A percentile compares a stretch with the other conserved stretches of the same genome.
These are phyloP conservation scores for Asarcornis scutulata DNA, from an alignment of 2,113 vertebrate genomes.

Conservation along the genomic window DNA sequence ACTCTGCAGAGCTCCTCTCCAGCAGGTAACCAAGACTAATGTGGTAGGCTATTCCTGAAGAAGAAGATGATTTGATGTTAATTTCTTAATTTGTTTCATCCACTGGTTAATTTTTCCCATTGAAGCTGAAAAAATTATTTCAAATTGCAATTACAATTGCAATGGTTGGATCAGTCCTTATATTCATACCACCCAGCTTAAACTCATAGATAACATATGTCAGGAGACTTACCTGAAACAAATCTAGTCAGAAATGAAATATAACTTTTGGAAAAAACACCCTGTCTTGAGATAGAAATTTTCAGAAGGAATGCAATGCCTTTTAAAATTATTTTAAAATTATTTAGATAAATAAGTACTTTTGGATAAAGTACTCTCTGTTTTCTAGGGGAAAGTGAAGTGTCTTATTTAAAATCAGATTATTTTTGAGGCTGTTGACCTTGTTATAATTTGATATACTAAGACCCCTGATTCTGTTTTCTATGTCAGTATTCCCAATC, in stretches of 20 bases:
- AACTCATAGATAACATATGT: neutral
- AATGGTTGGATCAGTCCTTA: neutral
- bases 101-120: neutral
- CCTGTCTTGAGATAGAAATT: neutral
- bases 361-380: too few relatives aligned
- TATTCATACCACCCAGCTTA: neutral
- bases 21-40: neutral
- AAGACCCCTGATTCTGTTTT: neutral
- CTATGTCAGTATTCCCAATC: neutral
- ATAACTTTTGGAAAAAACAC: neutral
- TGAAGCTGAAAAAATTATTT: neutral
- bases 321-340: neutral
- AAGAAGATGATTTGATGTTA: neutral
- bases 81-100: too few relatives aligned
- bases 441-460: neutral
- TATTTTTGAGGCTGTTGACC: neutral
- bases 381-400: neutral
- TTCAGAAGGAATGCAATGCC: neutral
- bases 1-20: too few relatives aligned
- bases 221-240: neutral
- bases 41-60: neutral
- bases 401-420: neutral
- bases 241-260: neutral
- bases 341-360: neutral
- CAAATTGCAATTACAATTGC: neutral